Base-by-base conservation (phyloP, 2,797 vertebrate genomes). In the Gadopsis bispinosus region DNA sequence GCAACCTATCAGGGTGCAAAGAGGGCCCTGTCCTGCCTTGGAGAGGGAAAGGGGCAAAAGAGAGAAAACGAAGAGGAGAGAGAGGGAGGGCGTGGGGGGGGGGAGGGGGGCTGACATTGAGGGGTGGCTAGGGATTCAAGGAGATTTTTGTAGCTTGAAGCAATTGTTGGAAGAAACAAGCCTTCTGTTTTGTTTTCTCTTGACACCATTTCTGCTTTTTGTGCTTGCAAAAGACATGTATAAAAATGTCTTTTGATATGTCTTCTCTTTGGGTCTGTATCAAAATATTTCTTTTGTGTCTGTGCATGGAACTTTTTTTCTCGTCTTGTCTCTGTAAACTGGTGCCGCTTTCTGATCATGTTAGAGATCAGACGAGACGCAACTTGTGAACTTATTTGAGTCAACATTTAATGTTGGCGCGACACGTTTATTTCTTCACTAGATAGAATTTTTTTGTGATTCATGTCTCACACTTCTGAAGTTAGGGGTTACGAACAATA, bases 91-190 rank as follows among this genome's bases (percentile, higher is more conserved):
- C 26, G 26, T 26, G 26, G 26, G 26, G 22, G 56, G 29, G 55
- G 55, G 51, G 84, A 75, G 67, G 58, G 89, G 83, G 84, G 89
- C 93, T 94, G 93, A 95, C 94, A 95, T 93, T 95, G 94, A 95
- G 94, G 91, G 93, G 94, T 93, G 93, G 92, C 94, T 94, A 87
- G 95, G 95, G 95, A 97, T 97, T 97, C 95, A 94, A 95, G 91
- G 93, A 96, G 96, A 97, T 94, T 97, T 97, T 95, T 95, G 94
- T 96, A 96, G 97, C 96, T 97, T 96, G 96, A 95, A 97, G 96
- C 96, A 96, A 97, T 96, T 95, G 95, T 96, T 95, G 94, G 93
- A 95, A 96, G 93, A 95, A 95, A 95, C 95, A 95, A 94, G 94
- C 91, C 93, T 94, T 95, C 94, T 94, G 92, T 95, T 96, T 95